A percentile compares a stretch with the other conserved stretches of the same genome.
phyloP scores from a whole-genome alignment of 2,113 vertebrate genomes.

The Rafetus swinhoei region DNA sequence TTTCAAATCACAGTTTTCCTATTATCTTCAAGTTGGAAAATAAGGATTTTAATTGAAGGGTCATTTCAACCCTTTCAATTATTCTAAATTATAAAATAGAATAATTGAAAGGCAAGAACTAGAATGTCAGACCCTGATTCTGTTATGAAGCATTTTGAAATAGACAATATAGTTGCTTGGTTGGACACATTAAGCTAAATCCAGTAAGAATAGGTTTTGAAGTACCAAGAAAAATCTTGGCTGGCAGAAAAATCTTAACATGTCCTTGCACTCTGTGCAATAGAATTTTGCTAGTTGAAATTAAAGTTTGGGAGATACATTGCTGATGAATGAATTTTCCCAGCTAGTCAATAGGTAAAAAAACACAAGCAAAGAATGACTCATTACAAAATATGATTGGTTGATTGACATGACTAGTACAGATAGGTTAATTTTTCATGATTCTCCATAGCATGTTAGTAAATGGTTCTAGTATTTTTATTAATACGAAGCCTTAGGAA shows the following conservation, averaged over 20 bases:
- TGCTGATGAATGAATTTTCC: constrained; percentile 16
- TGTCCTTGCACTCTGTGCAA: neutral
- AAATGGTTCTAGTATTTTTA: neutral
- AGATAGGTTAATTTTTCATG: neutral
- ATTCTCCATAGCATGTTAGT: neutral
- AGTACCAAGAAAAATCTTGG: neutral
- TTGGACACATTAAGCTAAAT: neutral
- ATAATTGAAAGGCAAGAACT: neutral
- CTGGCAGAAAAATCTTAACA: neutral
- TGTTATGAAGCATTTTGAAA: neutral
- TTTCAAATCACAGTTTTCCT: neutral
- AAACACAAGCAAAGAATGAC: neutral
- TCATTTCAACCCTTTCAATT: neutral
- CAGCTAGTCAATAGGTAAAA: constrained; percentile 46
- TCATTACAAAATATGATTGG: neutral
- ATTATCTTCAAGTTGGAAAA: neutral
- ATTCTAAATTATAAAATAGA: neutral
- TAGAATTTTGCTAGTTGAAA: neutral
- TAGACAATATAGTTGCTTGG: neutral
- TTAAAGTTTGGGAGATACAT: neutral
- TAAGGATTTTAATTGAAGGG: neutral
- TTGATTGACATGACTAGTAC: neutral
- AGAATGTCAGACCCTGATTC: neutral
- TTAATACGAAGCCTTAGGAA: neutral
- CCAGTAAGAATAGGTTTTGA: neutral